Evolutionary conservation across 2,113 vertebrate species (phyloP).

Genomic region (Morphnarchus princeps): DNA sequence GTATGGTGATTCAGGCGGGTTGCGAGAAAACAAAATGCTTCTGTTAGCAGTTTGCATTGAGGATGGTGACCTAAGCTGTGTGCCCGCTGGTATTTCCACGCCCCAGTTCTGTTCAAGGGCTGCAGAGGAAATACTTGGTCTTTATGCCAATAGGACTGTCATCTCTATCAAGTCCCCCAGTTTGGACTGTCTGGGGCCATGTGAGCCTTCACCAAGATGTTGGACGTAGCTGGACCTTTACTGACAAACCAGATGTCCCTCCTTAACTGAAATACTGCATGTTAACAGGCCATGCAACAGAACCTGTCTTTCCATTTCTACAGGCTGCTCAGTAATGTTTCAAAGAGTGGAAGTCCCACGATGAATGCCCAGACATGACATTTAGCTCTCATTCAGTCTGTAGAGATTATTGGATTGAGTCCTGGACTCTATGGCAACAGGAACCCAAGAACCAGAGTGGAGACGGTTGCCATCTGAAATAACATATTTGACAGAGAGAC

Average conservation of each 20-base stretch:
- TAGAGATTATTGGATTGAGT: neutral
- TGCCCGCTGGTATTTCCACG: neutral
- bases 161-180: neutral
- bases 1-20: neutral
- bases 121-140: neutral
- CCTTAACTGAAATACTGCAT: neutral
- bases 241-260: neutral
- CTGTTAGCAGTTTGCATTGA: neutral
- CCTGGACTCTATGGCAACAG: constrained; percentile 28
- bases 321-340: neutral
- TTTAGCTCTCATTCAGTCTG: neutral
- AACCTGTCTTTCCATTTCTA: neutral
- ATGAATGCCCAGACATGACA: neutral
- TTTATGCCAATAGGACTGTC: neutral
- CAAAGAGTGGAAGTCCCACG: neutral
- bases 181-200: neutral
- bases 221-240: neutral
- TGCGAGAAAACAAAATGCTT: neutral
- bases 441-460: neutral
- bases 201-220: neutral
- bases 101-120: neutral
- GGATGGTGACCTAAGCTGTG: neutral
- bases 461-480: neutral
- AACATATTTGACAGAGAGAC: neutral
- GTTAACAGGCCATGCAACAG: neutral